Evolutionary conservation across 1,140 invertebrate species (phyloP).

Genomic region (Sesamia nonagrioides): DNA sequence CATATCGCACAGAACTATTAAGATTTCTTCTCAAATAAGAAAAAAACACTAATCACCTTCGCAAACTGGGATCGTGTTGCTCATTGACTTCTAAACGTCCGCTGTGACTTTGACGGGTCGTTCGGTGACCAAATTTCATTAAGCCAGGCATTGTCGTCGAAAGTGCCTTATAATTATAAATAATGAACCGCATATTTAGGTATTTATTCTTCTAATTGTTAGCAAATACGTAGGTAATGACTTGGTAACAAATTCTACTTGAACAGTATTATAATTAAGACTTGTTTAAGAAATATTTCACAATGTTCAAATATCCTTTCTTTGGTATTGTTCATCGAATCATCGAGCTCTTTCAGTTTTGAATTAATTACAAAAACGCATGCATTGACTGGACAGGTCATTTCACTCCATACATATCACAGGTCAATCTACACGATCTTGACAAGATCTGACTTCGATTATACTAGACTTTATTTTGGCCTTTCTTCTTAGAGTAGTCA

Average conservation of each 20-base stretch:
- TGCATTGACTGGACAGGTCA: too few species aligned
- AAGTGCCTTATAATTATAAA: constrained; percentile 24
- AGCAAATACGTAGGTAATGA: neutral
- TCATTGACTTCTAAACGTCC: constrained; percentile 30
- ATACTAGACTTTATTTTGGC: too few species aligned
- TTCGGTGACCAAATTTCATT: constrained; percentile 27
- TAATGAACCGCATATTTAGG: constrained; percentile 11
- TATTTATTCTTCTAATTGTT: neutral
- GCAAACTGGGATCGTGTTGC: constrained; percentile 2
- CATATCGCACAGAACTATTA: constrained; percentile 10
- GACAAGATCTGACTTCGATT: too few species aligned
- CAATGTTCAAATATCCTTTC: neutral
- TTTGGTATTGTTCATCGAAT: too few species aligned
- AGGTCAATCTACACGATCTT: too few species aligned
- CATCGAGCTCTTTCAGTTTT: too few species aligned
- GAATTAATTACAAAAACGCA: too few species aligned
- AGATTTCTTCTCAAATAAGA: constrained; percentile 41
- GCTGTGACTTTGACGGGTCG: constrained; percentile 14
- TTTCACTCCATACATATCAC: too few species aligned
- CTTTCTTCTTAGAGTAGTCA: too few species aligned
- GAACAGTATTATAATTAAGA: neutral
- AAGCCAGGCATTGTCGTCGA: neutral
- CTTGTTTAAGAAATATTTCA: neutral
- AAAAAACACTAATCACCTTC: constrained; percentile 38
- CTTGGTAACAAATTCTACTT: neutral